Conservation (phyloP, 2,113 vertebrate species). For the Urocolius indicus region DNA sequence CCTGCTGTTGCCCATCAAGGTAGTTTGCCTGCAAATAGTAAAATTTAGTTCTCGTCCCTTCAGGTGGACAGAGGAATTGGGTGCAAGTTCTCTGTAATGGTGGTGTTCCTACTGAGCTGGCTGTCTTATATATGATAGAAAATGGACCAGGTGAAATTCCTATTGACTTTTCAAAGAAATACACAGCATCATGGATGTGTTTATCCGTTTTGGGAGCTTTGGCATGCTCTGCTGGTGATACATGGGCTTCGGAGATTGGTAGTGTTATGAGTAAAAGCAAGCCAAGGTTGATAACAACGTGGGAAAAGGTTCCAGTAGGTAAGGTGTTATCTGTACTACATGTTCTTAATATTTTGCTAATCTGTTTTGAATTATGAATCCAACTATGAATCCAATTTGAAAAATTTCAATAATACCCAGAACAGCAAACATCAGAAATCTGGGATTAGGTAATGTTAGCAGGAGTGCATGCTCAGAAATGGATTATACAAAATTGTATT, state of each 20-base stretch:
- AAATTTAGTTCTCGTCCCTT: background rate
- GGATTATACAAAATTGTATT: background rate
- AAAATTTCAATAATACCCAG: background rate
- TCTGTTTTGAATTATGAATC: background rate
- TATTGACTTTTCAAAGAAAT: constrained; percentile 90
- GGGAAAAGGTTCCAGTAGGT: constrained; percentile 93
- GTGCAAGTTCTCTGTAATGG: constrained; percentile 96
- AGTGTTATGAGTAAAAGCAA: constrained; percentile 84
- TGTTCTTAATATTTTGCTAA: background rate
- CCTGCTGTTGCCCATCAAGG: background rate
- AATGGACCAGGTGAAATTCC: constrained; percentile 93
- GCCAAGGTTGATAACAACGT: constrained; percentile 93
- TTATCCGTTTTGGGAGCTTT: constrained; percentile 92
- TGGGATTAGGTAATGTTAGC: background rate
- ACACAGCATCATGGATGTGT: constrained; percentile 96
- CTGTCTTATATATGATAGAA: constrained; percentile 96
- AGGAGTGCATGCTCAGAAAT: background rate
- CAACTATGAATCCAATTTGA: background rate
- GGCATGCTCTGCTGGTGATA: constrained; percentile 91
- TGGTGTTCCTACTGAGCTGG: constrained; percentile 91
- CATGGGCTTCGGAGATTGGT: constrained; percentile 95
- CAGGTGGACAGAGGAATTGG: constrained; percentile 97
- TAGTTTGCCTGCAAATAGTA: background rate
- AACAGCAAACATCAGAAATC: background rate
- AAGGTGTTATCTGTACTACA: constrained; percentile 45